phyloP scores from a whole-genome alignment of 1,140 invertebrate species.

The Meloidogyne hapla region DNA sequence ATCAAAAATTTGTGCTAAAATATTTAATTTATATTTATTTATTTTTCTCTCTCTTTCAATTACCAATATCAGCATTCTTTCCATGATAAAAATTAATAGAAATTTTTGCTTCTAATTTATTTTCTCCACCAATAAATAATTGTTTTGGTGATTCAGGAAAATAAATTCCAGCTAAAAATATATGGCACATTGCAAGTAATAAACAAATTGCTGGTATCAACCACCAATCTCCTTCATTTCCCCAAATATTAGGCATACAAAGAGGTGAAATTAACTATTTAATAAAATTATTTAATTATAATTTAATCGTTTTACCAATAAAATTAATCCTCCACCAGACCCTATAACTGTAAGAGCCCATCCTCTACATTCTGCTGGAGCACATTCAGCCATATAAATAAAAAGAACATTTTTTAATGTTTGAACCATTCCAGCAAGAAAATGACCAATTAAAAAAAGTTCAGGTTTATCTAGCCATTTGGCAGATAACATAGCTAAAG shows the following conservation, averaged over 20 bases:
- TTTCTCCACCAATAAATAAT: conserved; percentile 23
- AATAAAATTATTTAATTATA: conserved; percentile 25
- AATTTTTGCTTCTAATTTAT: conserved; percentile 1
- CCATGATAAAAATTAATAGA: conserved; percentile 20
- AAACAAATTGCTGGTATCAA: conserved; percentile 47
- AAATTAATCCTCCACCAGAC: conserved; percentile 35
- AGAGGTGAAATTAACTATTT: conserved; percentile 34
- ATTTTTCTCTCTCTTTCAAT: no score
- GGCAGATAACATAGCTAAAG: conserved; percentile 40
- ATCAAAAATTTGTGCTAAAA: conserved; percentile 11
- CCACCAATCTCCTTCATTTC: conserved; percentile 41
- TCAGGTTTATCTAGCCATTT: conserved; percentile 39
- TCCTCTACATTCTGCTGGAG: conserved; percentile 41
- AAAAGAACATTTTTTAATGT: conserved; percentile 49
- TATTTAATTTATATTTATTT: neutral
- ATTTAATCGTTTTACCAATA: conserved; percentile 29
- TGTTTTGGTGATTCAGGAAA: conserved; percentile 55
- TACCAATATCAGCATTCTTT: conserved; percentile 10
- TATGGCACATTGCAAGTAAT: conserved; percentile 44
- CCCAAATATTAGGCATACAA: conserved; percentile 47
- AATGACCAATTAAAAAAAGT: conserved; percentile 51
- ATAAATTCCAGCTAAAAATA: conserved; percentile 30
- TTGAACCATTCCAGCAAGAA: conserved; percentile 45
- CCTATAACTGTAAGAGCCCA: conserved; percentile 16
- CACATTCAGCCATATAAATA: conserved; percentile 53